Evolutionary conservation across 2,888 invertebrate species (phyloP).

Genomic region (Stenolophus ochropezus): DNA sequence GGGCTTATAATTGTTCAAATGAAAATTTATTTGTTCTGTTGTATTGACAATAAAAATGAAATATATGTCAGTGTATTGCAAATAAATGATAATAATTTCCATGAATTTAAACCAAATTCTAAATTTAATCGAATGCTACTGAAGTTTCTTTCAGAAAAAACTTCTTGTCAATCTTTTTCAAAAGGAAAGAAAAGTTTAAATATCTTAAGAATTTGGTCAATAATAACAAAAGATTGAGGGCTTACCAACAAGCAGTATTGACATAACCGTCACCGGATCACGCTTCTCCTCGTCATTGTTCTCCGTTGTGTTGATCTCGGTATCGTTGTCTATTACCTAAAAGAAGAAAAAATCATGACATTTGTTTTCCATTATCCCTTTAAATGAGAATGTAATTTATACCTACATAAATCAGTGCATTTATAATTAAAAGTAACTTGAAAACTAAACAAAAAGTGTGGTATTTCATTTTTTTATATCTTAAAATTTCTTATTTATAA

Average conservation of each 20-base stretch:
- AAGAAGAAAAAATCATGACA: slow-evolving; percentile 66
- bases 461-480: too few relatives aligned
- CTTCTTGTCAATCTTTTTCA: background rate
- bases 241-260: slow-evolving; percentile 88
- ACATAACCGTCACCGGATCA: slow-evolving; percentile 86
- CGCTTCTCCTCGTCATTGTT: slow-evolving; percentile 79
- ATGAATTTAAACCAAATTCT: background rate
- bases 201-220: background rate
- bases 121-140: background rate
- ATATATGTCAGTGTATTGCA: too few relatives aligned
- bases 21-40: too few relatives aligned
- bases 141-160: background rate
- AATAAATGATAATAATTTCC: background rate
- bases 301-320: slow-evolving; percentile 75
- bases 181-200: background rate
- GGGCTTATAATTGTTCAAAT: too few relatives aligned
- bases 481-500: too few relatives aligned
- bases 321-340: slow-evolving; percentile 76
- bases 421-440: too few relatives aligned
- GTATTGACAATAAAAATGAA: too few relatives aligned
- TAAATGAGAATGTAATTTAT: background rate
- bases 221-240: slow-evolving; percentile 57
- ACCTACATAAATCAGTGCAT: too few relatives aligned
- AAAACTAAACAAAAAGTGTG: too few relatives aligned
- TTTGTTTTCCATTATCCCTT: background rate